Evolutionary conservation across 1,140 invertebrate species (phyloP).

Genomic region (Sesamia nonagrioides): DNA sequence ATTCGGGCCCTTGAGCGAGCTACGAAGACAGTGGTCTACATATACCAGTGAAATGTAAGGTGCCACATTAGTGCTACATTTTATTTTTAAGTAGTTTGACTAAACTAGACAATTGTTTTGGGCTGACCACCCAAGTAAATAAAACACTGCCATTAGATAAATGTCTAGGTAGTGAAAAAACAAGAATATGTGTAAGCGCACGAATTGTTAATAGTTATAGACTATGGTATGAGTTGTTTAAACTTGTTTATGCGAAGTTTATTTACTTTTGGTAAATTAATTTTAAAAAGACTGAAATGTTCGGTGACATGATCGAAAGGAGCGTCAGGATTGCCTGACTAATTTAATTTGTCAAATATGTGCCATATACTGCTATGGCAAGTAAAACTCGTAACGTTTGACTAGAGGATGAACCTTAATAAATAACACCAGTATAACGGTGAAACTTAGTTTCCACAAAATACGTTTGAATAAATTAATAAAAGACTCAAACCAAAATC

Average conservation of each 20-base stretch:
- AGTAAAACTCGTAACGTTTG: conserved; percentile 55
- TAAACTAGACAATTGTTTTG: conserved; percentile 26
- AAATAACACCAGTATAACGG: conserved; percentile 55
- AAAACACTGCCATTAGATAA: conserved; percentile 45
- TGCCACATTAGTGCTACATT: conserved; percentile 45
- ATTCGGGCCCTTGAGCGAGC: conserved; percentile 21
- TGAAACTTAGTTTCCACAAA: conserved; percentile 67
- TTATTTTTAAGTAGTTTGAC: conserved; percentile 46
- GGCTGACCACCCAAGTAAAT: conserved; percentile 5
- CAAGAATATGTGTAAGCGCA: conserved; percentile 35
- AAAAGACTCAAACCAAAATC: conserved; percentile 71
- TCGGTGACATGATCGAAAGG: conserved; percentile 46
- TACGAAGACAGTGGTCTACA: neutral
- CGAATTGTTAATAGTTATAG: conserved; percentile 36
- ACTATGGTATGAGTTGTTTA: conserved; percentile 31
- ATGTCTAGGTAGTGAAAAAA: conserved; percentile 43
- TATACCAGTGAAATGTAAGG: conserved; percentile 44
- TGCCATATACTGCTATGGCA: conserved; percentile 60
- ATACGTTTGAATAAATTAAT: conserved; percentile 58
- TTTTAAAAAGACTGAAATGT: conserved; percentile 59
- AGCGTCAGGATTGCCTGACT: conserved; percentile 8
- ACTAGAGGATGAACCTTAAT: conserved; percentile 55
- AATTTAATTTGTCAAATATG: conserved; percentile 53
- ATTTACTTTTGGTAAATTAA: conserved; percentile 52
- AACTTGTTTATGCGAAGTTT: conserved; percentile 38